Percentiles rank a stretch among this genome's conserved stretches.
phyloP scores from a whole-genome alignment of 2,113 vertebrate genomes.

The Corythaixoides concolor region DNA sequence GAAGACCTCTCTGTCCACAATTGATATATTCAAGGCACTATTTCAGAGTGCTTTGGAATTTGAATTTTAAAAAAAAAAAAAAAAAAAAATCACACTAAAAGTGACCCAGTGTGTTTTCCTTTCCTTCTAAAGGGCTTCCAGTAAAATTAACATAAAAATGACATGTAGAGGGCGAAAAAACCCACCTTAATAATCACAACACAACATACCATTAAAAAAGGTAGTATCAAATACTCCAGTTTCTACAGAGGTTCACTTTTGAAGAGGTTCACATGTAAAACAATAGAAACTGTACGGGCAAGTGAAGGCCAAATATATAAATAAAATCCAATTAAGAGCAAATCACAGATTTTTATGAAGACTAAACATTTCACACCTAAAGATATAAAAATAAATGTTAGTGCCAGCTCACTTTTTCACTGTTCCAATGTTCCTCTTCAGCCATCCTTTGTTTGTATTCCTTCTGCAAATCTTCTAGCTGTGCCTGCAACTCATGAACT shows the following conservation, averaged over 20 bases:
- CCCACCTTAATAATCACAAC: not conserved
- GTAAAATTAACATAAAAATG: not conserved
- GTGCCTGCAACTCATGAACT: constrained; percentile 87
- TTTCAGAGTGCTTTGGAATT: not conserved
- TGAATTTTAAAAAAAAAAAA: not conserved
- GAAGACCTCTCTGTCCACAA: not conserved
- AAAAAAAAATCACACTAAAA: not conserved
- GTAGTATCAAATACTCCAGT: not conserved
- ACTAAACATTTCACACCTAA: not conserved
- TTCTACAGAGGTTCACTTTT: not conserved
- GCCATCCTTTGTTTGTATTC: constrained; percentile 46
- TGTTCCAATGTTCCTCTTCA: constrained; percentile 57
- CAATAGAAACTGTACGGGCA: not conserved
- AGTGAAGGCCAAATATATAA: not conserved
- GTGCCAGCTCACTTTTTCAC: constrained; percentile 74
- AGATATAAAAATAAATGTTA: not conserved
- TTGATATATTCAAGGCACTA: not conserved
- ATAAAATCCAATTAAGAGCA: not conserved
- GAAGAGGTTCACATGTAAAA: not conserved
- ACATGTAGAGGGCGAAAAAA: rapidly evolving
- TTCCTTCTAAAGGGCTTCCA: not conserved
- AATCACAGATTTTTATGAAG: not conserved
- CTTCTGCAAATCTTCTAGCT: constrained; percentile 82
- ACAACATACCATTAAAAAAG: not conserved
- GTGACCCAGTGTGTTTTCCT: not conserved